Conservation (phyloP, 2,113 vertebrate genomes). For the Trematocara zebra region DNA sequence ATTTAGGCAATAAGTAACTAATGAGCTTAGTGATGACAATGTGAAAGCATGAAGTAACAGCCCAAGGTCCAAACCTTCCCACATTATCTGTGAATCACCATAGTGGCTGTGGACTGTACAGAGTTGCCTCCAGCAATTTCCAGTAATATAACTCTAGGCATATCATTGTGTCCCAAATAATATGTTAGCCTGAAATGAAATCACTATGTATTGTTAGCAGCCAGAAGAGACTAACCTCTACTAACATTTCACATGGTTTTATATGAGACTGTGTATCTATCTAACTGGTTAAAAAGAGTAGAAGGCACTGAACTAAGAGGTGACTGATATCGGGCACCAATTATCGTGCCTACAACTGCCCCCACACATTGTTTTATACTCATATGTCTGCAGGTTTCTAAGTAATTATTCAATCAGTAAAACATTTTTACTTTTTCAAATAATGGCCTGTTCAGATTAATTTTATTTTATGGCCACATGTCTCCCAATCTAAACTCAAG, state of each 20-base stretch:
- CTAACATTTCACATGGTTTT: not conserved
- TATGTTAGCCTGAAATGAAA: not conserved
- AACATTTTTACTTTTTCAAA: not conserved
- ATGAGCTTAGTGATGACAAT: not conserved
- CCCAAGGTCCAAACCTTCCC: not conserved
- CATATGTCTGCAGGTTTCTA: not conserved
- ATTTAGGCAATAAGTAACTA: not conserved
- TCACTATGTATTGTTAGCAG: not conserved
- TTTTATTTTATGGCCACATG: not conserved
- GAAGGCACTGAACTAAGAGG: not conserved
- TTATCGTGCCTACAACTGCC: not conserved
- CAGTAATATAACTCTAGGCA: not conserved
- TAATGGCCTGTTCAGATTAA: rapidly evolving
- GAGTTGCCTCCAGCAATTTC: not conserved
- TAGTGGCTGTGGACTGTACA: not conserved
- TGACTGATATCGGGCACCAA: not conserved
- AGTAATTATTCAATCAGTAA: not conserved
- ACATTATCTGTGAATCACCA: not conserved
- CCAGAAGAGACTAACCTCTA: rapidly evolving
- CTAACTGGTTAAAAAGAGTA: not conserved
- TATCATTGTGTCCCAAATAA: not conserved
- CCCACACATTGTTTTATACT: rapidly evolving
- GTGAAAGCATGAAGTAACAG: not conserved
- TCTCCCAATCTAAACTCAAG: not conserved
- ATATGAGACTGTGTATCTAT: not conserved